Conservation (phyloP, 2,888 invertebrate species). For the Melipona bicolor region DNA sequence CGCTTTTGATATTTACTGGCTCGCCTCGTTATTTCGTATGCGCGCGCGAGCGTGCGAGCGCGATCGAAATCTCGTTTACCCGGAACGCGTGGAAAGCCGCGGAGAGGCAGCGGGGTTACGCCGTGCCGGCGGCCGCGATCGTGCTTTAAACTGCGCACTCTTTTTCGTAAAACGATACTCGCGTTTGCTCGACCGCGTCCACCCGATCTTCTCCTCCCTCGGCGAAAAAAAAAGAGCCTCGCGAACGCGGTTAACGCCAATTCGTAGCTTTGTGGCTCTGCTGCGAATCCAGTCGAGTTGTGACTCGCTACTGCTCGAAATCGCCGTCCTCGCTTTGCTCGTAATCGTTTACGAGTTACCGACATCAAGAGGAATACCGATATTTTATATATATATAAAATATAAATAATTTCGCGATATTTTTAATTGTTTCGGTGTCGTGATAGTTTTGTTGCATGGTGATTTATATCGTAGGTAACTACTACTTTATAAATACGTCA, state of each 20-base stretch:
- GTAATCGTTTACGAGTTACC: no score
- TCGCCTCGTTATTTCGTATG: constrained; percentile 66
- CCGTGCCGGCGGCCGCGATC: not conserved
- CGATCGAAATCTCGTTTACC: constrained; percentile 70
- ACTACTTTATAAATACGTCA: no score
- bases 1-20: constrained; percentile 67
- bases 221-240: fast-evolving
- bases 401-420: no score
- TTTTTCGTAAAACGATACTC: not conserved
- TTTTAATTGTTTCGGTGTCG: no score
- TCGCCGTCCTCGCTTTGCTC: no score
- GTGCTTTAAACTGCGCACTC: not conserved
- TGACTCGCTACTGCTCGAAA: no score
- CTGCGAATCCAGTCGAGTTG: no score
- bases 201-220: not conserved
- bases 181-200: not conserved
- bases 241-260: not conserved
- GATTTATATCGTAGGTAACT: no score
- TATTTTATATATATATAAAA: no score
- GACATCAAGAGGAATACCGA: no score
- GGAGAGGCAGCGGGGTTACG: not conserved
- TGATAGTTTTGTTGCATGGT: no score
- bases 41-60: constrained; percentile 10
- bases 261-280: no score
- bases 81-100: not conserved